Base-by-base conservation (phyloP, 2,113 vertebrate species). In the Calyptommatus sinebrachiatus region DNA sequence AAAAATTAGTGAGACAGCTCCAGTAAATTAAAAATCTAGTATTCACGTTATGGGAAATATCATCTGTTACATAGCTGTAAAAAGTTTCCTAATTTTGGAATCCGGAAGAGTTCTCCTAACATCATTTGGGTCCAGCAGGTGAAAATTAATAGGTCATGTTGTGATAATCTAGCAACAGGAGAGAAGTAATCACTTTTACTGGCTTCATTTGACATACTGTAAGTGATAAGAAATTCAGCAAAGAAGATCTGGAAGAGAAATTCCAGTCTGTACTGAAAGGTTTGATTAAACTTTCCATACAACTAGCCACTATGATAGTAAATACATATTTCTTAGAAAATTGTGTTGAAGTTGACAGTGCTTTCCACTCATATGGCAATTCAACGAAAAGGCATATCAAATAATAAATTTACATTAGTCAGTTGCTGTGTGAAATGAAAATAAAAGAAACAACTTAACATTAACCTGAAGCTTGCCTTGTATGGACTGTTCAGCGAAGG, bases 341-440 rank as follows among this genome's bases (percentile, higher is more conserved):
- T 57, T 57, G 93, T 91, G 62, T 87, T 89, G 84, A 86, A 53
- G 71, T 29, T 77, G 83, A 87, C 67, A 35, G 66, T 68, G 65
- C 87, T 87, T 91, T 89, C 84, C 60, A 89, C 77, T 71, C 85
- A 79, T 77, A 85, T 90, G 84, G 84, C 84, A 91, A 92, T 92
- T 92, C 92, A 83, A 71, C 85, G 45, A 75, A 83, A 88, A 74
- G 90, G 57, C 60, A 91, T 91, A 89, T 79, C 81, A 90, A 93
- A 92, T 86, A 86, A 92, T 85, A 85, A 80, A 91, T 93, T 91
- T 95, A 82, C 84, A 74, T 68, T 79, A 89, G 46, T 70, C 79
- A 91, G 80, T 60, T 90, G 76, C 90, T 91, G 84, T n/a, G 24
- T 0, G 8, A 86, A 89, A 84, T 18, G 53, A 46, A 41, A 41